phyloP scores from a whole-genome alignment of 2,113 vertebrate species.

The Acrocephalus arundinaceus region DNA sequence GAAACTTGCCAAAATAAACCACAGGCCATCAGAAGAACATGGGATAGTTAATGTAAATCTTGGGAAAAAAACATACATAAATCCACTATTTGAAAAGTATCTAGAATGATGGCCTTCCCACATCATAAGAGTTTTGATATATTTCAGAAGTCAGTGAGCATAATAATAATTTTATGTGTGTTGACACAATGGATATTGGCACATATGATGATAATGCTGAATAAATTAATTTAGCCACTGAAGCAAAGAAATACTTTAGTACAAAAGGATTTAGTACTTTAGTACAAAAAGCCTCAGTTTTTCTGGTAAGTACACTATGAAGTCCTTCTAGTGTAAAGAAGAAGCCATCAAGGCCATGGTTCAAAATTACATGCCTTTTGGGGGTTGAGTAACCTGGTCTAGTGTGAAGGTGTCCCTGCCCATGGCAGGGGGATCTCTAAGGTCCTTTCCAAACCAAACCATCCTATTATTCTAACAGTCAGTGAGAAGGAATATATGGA shows the following conservation, averaged over 20 bases:
- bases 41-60: background rate
- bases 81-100: background rate
- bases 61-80: background rate
- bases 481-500: background rate
- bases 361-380: background rate
- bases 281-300: background rate
- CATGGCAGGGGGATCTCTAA: background rate
- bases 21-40: background rate
- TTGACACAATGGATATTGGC: background rate
- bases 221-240: background rate
- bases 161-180: background rate
- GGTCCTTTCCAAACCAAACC: background rate
- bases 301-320: background rate
- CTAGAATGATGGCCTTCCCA: background rate
- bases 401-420: background rate
- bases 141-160: background rate
- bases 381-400: background rate
- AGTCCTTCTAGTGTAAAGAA: background rate
- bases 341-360: background rate
- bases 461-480: background rate
- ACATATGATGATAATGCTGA: background rate
- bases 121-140: background rate
- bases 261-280: too few relatives aligned
- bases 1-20: constrained; percentile 25
- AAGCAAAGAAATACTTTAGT: background rate